A percentile compares a stretch with the other conserved stretches of the same genome.
Conservation (phyloP, 2,113 vertebrate species). For the Heliornis fulica region DNA sequence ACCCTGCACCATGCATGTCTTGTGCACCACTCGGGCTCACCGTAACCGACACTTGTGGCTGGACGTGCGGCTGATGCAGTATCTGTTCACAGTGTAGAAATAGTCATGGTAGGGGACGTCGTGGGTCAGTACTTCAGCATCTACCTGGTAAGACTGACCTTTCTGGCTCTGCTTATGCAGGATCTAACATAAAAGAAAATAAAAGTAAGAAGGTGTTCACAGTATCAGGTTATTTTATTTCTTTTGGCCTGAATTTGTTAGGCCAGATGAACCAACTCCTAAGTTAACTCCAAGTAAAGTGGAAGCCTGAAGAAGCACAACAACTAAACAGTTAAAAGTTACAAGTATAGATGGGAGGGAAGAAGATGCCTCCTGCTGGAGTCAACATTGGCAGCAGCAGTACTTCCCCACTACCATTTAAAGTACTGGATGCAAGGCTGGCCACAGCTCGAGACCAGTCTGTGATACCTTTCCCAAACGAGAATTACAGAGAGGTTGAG, state of each 20-base stretch:
- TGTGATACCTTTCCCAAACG: not conserved
- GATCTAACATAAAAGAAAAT: constrained; percentile 68
- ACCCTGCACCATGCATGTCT: fast-evolving
- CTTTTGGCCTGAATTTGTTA: not conserved
- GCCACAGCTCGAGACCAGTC: not conserved
- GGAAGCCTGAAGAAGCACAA: not conserved
- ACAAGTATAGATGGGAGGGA: not conserved
- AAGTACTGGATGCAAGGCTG: not conserved
- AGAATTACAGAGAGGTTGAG: not conserved
- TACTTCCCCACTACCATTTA: not conserved
- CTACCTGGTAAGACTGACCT: constrained; percentile 86
- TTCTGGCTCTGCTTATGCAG: constrained; percentile 89
- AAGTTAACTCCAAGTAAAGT: not conserved
- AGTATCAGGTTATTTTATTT: not conserved
- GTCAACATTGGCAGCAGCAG: not conserved
- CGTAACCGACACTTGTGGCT: constrained; percentile 89
- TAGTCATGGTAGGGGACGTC: constrained; percentile 97
- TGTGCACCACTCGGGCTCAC: constrained; percentile 58
- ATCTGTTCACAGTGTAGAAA: constrained; percentile 93
- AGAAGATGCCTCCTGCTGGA: not conserved
- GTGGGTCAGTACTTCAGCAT: constrained; percentile 89
- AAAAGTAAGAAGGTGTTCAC: not conserved
- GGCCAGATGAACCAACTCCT: not conserved
- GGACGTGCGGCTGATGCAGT: constrained; percentile 83
- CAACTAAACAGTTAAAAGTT: not conserved